Evolutionary conservation across 2,113 vertebrate genomes (phyloP).

Genomic region (Saccopteryx bilineata): DNA sequence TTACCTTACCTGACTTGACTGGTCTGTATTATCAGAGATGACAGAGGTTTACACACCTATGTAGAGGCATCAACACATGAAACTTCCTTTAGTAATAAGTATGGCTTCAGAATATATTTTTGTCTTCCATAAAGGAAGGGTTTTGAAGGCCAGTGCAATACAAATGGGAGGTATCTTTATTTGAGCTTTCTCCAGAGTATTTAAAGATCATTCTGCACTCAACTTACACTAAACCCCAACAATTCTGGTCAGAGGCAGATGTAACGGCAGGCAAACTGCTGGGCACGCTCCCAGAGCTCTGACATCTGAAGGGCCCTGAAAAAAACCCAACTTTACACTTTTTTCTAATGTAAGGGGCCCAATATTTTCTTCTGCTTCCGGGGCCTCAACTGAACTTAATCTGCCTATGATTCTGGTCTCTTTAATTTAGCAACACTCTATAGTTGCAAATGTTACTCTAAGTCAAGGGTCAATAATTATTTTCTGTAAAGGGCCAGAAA

Average conservation of each 20-base stretch:
- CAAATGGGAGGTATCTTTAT: slow-evolving; percentile 41
- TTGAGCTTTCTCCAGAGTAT: neutral
- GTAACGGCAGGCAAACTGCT: too few relatives aligned
- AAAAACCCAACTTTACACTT: too few relatives aligned
- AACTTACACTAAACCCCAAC: neutral
- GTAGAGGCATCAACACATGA: neutral
- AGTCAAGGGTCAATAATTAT: slow-evolving; percentile 25
- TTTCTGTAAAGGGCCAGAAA: neutral
- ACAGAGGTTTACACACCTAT: neutral
- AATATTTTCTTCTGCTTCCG: too few relatives aligned
- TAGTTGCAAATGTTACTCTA: slow-evolving; percentile 46
- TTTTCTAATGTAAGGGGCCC: too few relatives aligned
- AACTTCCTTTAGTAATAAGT: neutral
- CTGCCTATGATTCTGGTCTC: neutral
- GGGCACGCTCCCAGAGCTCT: too few relatives aligned
- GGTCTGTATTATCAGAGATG: neutral
- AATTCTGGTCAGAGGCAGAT: neutral
- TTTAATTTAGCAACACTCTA: slow-evolving; percentile 34
- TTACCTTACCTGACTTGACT: slow-evolving; percentile 33
- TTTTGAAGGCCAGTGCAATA: slow-evolving; percentile 19
- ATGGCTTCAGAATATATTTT: neutral
- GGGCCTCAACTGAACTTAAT: too few relatives aligned
- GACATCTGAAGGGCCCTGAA: too few relatives aligned
- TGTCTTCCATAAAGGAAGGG: neutral
- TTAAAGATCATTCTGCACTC: slow-evolving; percentile 11